A percentile compares a stretch with the other conserved stretches of the same genome.
These are phyloP conservation scores for Oopsacas minuta DNA, from an alignment of 37 sponge, comb jelly and placozoan genomes.

Conservation along the genomic window DNA sequence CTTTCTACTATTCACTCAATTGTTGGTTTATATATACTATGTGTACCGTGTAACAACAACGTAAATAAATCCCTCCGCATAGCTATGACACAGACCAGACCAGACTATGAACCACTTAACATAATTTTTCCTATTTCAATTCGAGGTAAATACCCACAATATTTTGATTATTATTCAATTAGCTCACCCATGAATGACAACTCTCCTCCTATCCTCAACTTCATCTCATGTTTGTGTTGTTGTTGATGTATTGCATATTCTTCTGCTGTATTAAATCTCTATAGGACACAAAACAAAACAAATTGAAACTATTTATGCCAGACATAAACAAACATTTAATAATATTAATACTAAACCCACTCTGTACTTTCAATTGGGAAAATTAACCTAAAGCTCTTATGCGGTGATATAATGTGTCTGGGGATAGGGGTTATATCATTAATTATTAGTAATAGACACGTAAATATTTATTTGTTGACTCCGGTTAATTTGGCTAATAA, in stretches of 20 bases:
- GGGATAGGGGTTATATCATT: too few species aligned
- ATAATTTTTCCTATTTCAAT: not conserved
- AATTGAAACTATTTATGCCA: too few species aligned
- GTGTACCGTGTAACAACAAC: not conserved
- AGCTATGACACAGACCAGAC: not conserved
- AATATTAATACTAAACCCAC: too few species aligned
- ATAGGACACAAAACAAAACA: not conserved
- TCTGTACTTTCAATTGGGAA: too few species aligned
- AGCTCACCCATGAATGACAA: not conserved
- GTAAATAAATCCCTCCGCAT: not conserved
- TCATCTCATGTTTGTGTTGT: slow-evolving; percentile 13
- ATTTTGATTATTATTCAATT: not conserved
- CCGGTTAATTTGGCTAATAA: too few species aligned
- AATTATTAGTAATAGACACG: too few species aligned
- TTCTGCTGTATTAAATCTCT: not conserved
- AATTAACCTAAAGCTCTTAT: too few species aligned
- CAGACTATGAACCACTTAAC: too few species aligned
- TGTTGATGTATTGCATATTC: slow-evolving; percentile 5
- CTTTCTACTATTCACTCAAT: too few species aligned
- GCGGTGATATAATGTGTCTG: too few species aligned
- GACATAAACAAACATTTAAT: too few species aligned
- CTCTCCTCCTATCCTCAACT: not conserved
- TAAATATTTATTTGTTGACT: too few species aligned
- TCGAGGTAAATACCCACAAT: not conserved
- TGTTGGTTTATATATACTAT: not conserved